Base-by-base conservation (phyloP, 2,797 vertebrate species). In the Meriones psammophilus region DNA sequence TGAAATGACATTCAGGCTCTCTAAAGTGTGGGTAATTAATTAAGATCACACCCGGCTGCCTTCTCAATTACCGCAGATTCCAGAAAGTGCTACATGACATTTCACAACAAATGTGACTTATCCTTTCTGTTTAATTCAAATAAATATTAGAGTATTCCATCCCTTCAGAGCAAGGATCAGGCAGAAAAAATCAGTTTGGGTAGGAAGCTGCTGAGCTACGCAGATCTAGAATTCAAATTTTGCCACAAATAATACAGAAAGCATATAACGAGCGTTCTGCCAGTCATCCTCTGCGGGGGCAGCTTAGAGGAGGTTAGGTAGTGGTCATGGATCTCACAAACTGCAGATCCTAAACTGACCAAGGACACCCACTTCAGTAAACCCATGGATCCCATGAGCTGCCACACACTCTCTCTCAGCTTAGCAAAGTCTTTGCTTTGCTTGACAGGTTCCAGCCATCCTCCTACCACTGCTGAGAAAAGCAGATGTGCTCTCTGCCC, bases 81-180 rank as follows among this genome's bases (percentile, higher is more conserved):
- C 58, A 94, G 74, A 86, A 86, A 86, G n/a, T n/a, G 79, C 62
- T 83, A 80, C 28, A 22, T 76, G 58, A 71, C 84, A 85, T 93
- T 95, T 94, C 79, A 79, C 73, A 95, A 71, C 18, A 97, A 96
- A 84, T 60, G 86, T 94, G 66, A 22, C n/a, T 89, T 91, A 58
- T 88, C 74, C 92, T 88, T 96, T 93, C 79, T 39, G 54, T 28
- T 87, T 69, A 60, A 93, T 33, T 74, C 77, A 95, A 87, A 94
- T 84, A 95, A 80, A 88, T 92, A 88, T 74, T 78, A 85, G 58
- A 88, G 83, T 22, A 46, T 95, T 56, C 60, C 28, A 84, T 68
- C 14, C 36, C 22, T 94, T 89, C 56, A 56, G 26, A 74, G 15
- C 10, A 77, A 66, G 9, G 42, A 85, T 22, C 83, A 17, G 86